Conservation (phyloP, 2,113 vertebrate genomes). For the Lycaon pictus region DNA sequence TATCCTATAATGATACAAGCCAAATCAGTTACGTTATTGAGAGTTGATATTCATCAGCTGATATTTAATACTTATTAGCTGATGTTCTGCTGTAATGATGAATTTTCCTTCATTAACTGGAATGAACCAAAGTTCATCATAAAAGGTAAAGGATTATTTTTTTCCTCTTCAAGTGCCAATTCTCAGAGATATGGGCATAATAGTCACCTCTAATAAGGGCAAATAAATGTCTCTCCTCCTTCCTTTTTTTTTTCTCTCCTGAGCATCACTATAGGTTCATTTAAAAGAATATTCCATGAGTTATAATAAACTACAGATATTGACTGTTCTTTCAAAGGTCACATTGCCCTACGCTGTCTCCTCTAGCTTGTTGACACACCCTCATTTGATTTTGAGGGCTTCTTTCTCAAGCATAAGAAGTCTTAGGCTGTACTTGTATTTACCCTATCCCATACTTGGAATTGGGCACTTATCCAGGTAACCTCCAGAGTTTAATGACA, state of each 20-base stretch:
- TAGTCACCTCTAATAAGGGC: neutral
- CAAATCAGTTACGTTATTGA: conserved; percentile 29
- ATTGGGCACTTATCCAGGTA: neutral
- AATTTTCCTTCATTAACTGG: neutral
- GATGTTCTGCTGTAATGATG: neutral
- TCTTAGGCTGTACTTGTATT: neutral
- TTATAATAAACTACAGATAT: neutral
- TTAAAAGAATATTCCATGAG: neutral
- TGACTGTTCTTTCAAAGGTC: neutral
- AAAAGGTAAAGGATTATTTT: neutral
- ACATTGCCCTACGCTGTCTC: neutral
- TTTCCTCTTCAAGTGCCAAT: neutral
- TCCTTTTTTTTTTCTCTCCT: neutral
- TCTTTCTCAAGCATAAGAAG: neutral
- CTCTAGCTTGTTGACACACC: neutral
- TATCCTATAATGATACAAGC: neutral
- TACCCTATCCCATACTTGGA: neutral
- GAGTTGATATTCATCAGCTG: neutral
- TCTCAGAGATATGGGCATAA: conserved; percentile 11
- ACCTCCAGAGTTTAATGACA: neutral
- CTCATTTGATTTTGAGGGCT: neutral
- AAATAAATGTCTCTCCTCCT: neutral
- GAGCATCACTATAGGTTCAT: neutral
- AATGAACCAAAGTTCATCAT: neutral
- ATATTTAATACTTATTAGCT: neutral